These are phyloP conservation scores for Manacus vitellinus DNA, from an alignment of 2,113 vertebrate genomes.

Conservation along the genomic window DNA sequence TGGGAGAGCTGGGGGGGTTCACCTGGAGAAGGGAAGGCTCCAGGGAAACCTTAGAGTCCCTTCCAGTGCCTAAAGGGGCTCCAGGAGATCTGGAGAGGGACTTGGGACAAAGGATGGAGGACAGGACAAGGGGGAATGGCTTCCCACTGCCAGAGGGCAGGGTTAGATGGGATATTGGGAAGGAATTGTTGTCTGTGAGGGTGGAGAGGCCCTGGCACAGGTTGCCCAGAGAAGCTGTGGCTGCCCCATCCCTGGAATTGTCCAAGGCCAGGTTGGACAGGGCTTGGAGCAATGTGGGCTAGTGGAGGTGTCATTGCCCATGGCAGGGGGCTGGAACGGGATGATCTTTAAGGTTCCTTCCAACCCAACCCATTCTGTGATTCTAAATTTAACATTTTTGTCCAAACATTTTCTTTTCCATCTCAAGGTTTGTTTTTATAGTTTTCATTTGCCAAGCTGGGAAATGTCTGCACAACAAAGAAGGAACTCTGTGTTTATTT, in stretches of 20 bases:
- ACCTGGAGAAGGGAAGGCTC: neutral
- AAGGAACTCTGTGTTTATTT: neutral
- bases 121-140: neutral
- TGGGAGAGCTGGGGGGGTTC: neutral
- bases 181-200: accelerated
- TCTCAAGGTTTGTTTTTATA: neutral
- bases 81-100: neutral
- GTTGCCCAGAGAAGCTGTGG: neutral
- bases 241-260: neutral
- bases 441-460: neutral
- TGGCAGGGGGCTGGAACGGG: accelerated
- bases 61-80: neutral
- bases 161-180: neutral
- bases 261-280: accelerated
- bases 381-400: neutral
- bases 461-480: neutral
- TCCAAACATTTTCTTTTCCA: neutral
- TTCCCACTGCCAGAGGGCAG: neutral
- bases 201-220: accelerated
- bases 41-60: neutral
- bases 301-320: neutral
- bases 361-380: neutral
- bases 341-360: neutral
- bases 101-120: neutral
- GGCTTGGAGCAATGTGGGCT: accelerated